Evolutionary conservation across 35 echinoderm and acorn worm genomes (phyloP).

Genomic region (Patiria miniata): DNA sequence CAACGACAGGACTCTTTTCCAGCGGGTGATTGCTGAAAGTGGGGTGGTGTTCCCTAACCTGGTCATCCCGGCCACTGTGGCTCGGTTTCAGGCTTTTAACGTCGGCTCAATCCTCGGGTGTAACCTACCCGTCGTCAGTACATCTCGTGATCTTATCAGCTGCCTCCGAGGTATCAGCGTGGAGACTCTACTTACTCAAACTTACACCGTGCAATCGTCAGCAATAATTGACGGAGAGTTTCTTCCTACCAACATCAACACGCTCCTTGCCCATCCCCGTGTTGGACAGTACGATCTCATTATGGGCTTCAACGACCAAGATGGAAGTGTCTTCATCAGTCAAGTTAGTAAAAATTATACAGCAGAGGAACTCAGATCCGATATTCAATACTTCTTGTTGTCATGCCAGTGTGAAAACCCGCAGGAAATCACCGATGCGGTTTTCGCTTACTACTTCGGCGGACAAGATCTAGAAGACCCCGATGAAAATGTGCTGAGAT

Average conservation of each 20-base stretch:
- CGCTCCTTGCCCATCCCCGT: not conserved
- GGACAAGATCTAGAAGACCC: no score
- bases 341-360: not conserved
- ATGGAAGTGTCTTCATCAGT: not conserved
- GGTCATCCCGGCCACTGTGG: not conserved
- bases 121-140: not conserved
- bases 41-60: not conserved
- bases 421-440: no score
- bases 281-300: slow-evolving; percentile 50
- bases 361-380: not conserved
- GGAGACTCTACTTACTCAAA: slow-evolving; percentile 2
- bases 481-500: no score
- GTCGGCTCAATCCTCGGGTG: not conserved
- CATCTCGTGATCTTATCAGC: not conserved
- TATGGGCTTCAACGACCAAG: slow-evolving; percentile 41
- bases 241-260: slow-evolving; percentile 7
- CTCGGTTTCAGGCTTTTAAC: slow-evolving; percentile 3
- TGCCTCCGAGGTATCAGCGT: slow-evolving; percentile 25
- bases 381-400: no score
- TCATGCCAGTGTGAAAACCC: no score
- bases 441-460: no score
- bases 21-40: slow-evolving; percentile 37
- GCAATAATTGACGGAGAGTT: slow-evolving; percentile 50
- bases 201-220: not conserved
- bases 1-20: slow-evolving; percentile 21